Evolutionary conservation across 2,797 vertebrate genomes (phyloP), one percentile per base, ranked within the genome.

Genomic region (Cetoscarus ocellatus): DNA sequence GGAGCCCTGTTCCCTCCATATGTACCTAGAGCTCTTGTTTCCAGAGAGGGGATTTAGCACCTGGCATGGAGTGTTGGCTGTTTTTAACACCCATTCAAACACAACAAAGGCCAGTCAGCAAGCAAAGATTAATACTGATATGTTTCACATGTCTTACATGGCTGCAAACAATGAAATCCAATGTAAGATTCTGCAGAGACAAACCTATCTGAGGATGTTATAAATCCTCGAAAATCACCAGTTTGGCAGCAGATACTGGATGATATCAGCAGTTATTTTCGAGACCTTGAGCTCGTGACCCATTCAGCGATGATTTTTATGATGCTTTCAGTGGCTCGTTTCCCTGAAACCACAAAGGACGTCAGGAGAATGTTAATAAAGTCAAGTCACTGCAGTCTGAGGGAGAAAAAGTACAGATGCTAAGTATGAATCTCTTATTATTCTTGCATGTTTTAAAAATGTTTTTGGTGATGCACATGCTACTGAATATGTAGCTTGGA

Each of bases 31-130:
- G 76, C 78, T 77, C 62, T 55, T 79, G 73, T 77, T 85, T 80
- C 79, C 83, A 74, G 65, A 0, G 64, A 70, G 70, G 70, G 79
- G 86, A 82, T 87, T 86, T 82, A 85, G 71, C 89, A 75, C 50
- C 77, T 80, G 86, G 78, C 79, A 76, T 56, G 1, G n/a, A n/a
- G 40, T 17, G 0, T 47, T 1, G 39, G 0, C 80, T 61, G 69
- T 67, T 82, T 77, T 83, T 77, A 88, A 78, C 77, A 74, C 42
- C 67, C 60, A 75, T 78, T 84, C 73, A 67, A 19, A 58, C 61
- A 49, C 61, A 80, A 81, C 80, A 86, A 75, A 66, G 61, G 36
- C 7, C 1, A 9, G 48, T 42, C 56, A 12, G 35, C 14, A 54
- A 79, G 78, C 19, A 70, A 54, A 84, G 68, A 78, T 82, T 70